Conservation (phyloP, 1,140 invertebrate species). For the Hycleus phaleratus region DNA sequence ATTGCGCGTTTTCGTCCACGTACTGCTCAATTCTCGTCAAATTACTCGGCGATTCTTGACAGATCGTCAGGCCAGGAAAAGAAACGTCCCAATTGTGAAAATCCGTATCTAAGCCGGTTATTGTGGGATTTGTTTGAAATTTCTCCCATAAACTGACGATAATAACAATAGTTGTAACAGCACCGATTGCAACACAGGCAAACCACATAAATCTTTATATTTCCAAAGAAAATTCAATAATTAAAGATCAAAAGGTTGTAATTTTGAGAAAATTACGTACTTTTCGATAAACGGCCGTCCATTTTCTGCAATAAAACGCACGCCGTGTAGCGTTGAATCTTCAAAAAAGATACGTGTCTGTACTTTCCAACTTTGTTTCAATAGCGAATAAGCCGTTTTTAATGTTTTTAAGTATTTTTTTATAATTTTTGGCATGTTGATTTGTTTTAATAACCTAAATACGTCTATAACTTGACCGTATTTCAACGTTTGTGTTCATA, state of each 20-base stretch:
- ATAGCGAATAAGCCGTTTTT: background rate
- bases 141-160: constrained; percentile 68
- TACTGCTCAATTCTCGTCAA: constrained; percentile 37
- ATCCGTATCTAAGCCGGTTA: constrained; percentile 65
- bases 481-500: no score
- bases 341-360: constrained; percentile 62
- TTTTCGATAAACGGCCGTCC: constrained; percentile 60
- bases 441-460: no score
- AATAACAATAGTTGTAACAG: constrained; percentile 57
- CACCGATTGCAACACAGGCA: constrained; percentile 54
- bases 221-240: constrained; percentile 20
- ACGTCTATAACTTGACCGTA: no score
- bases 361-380: constrained; percentile 50
- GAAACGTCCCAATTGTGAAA: constrained; percentile 67
- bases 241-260: background rate
- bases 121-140: constrained; percentile 71
- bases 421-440: no score
- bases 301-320: constrained; percentile 60
- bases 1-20: no score
- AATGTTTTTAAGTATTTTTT: no score
- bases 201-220: constrained; percentile 62
- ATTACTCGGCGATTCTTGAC: constrained; percentile 43
- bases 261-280: constrained; percentile 32
- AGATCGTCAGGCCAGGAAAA: constrained; percentile 61
- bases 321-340: constrained; percentile 62